These are phyloP conservation scores for Goniozus legneri DNA, from an alignment of 1,140 invertebrate species.

Conservation along the genomic window DNA sequence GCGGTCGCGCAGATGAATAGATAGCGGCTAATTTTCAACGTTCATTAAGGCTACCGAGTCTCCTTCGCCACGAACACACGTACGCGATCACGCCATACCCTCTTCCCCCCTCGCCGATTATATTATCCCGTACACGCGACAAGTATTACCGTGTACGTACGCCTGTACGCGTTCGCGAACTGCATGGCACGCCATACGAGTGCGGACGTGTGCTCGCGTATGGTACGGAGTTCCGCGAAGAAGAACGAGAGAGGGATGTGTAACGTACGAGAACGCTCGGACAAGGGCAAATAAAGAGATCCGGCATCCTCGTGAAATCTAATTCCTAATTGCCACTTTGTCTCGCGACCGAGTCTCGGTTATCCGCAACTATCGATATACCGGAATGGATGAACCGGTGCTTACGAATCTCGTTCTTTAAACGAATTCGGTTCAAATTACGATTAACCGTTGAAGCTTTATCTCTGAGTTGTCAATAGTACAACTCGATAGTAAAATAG, in stretches of 20 bases:
- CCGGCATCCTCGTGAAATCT: constrained; percentile 33
- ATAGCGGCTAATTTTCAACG: constrained; percentile 43
- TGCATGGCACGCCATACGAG: constrained; percentile 11
- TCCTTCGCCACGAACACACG: too few species aligned
- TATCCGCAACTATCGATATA: constrained; percentile 32
- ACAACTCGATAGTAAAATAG: too few species aligned
- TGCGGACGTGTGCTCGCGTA: constrained; percentile 1
- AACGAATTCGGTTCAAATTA: too few species aligned
- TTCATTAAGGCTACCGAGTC: constrained; percentile 36
- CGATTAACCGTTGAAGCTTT: too few species aligned
- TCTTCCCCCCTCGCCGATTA: too few species aligned
- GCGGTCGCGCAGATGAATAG: constrained; percentile 40
- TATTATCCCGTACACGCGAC: constrained; percentile 23
- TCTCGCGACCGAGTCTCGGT: constrained; percentile 29
- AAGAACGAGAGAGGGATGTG: constrained; percentile 26
- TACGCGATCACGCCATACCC: too few species aligned
- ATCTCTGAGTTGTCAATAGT: too few species aligned
- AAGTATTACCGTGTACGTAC: constrained; percentile 21
- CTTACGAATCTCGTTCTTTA: too few species aligned
- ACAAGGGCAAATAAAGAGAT: constrained; percentile 31
- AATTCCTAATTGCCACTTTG: constrained; percentile 34
- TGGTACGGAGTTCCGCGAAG: neutral
- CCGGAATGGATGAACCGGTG: constrained; percentile 31
- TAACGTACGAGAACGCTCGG: constrained; percentile 27
- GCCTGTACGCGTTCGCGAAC: constrained; percentile 10